A percentile compares a stretch with the other conserved stretches of the same genome.
Evolutionary conservation across 1,140 invertebrate species (phyloP).

Genomic region (Papilio polyxenes): DNA sequence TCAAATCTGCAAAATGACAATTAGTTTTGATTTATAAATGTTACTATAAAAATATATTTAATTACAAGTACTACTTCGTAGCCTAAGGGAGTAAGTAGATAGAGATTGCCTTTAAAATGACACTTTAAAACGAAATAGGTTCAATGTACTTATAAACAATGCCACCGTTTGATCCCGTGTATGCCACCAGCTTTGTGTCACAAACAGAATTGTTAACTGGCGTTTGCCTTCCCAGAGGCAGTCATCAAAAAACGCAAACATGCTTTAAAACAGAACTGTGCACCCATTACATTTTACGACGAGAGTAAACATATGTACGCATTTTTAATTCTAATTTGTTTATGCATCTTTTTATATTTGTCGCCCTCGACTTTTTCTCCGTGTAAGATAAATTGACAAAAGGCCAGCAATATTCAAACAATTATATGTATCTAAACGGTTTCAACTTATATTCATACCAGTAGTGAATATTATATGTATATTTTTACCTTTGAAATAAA

Average conservation of each 20-base stretch:
- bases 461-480: no score
- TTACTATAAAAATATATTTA: no score
- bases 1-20: no score
- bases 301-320: neutral
- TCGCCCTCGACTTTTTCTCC: no score
- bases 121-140: neutral
- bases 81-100: neutral
- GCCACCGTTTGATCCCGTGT: neutral
- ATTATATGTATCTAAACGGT: no score
- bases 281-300: neutral
- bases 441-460: no score
- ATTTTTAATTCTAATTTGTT: neutral
- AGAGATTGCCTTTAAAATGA: constrained; percentile 1
- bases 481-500: no score
- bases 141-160: neutral
- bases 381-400: no score
- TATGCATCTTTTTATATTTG: no score
- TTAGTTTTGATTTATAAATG: no score
- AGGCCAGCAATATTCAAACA: no score
- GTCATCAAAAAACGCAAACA: constrained; percentile 27
- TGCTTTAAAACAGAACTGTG: neutral
- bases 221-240: constrained; percentile 13
- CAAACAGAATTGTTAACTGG: constrained; percentile 15
- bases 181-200: neutral
- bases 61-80: no score